Evolutionary conservation across 2,113 vertebrate genomes (phyloP), one percentile per base, ranked within the genome.

Genomic region (Microcebus lehilahytsara): DNA sequence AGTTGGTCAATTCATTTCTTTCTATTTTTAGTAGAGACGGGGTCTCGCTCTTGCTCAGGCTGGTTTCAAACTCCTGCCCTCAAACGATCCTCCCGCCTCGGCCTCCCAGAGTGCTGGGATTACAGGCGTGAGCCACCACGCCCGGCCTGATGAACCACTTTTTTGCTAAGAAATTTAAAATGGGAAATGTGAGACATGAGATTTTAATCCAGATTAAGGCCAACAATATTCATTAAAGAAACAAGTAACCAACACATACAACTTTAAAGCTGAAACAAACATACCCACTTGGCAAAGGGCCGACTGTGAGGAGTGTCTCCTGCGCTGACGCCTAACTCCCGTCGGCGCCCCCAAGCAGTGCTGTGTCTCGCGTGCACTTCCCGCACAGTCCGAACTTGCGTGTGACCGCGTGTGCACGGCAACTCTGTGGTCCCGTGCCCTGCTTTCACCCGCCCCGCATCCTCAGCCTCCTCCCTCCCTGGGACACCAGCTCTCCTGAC

Each of bases 271-370:
- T 27, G 60, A 27, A 62, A 93, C 42, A 77, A 46, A 20, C 37
- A 49, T 1, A 17, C 1, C 23, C 9, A 11, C 17, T 74, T 49
- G 66, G 60, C 34, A n/a, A 51, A 64, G 20, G 49, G n/a, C 6
- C 13, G 40, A 49, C 4, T 7, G 42, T 7, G 42, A 95, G 37
- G 37, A 34, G 34, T 34, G 13, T 51, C 34, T 69, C 74, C 46
- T 23, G 0, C 0, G 4, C 17, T 32, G 25, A n/a, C 49, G 4
- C 3, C 32, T 27, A 40, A 32, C 3, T 42, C 34, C 60, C 9
- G 58, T 27, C 42, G 34, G 25, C 49, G 7, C 42, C 40, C 60
- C 42, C 49, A 49, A 51, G 79, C 60, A 40, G 25, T 3, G 12
- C 51, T 37, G 19, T 9, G 8, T 60, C 49, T 34, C 20, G n/a